Evolutionary conservation across 2,797 vertebrate genomes (phyloP).

Genomic region (Heteromormyrus szaboi): DNA sequence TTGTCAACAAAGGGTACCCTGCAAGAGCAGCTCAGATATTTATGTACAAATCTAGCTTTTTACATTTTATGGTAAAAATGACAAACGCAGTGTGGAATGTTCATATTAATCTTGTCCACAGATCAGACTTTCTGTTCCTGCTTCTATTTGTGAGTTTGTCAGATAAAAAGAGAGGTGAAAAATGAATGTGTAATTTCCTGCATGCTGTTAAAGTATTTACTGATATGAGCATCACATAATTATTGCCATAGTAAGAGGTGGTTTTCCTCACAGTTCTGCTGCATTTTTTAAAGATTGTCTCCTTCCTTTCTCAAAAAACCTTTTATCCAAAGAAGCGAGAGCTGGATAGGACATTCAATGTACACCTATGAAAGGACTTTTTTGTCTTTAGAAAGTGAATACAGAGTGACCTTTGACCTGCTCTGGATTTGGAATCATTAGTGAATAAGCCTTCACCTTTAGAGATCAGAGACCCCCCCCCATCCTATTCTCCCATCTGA

Average conservation of each 20-base stretch:
- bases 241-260: not conserved
- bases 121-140: not conserved
- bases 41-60: not conserved
- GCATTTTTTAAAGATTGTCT: not conserved
- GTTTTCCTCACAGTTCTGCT: not conserved
- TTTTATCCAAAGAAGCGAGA: constrained; percentile 16
- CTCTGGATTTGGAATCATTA: constrained; percentile 54
- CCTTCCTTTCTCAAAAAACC: constrained; percentile 9
- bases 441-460: constrained; percentile 41
- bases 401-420: constrained; percentile 51
- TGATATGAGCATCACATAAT: not conserved
- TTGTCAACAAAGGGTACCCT: not conserved
- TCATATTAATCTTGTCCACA: not conserved
- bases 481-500: not conserved
- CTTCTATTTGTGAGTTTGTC: not conserved
- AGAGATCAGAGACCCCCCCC: constrained; percentile 7
- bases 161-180: not conserved
- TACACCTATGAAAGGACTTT: constrained; percentile 43
- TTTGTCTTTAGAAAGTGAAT: constrained; percentile 55
- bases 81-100: not conserved
- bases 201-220: not conserved
- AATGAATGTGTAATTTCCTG: not conserved
- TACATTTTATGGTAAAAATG: not conserved
- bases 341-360: constrained; percentile 32
- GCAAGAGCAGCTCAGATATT: not conserved